phyloP scores from a whole-genome alignment of 2,888 invertebrate genomes.

The Chloroclysta siterata region DNA sequence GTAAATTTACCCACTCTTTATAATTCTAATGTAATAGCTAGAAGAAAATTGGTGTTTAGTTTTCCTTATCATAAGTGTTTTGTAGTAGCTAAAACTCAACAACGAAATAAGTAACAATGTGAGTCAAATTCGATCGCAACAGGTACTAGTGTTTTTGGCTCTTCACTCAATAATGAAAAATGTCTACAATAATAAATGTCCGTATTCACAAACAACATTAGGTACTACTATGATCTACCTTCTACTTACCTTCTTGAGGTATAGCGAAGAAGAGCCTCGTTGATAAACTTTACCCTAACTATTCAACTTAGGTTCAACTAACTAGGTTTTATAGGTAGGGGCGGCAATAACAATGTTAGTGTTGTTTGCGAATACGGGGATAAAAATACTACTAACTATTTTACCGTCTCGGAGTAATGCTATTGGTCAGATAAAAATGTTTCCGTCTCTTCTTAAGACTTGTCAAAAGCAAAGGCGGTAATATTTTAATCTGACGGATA shows the following conservation, averaged over 20 bases:
- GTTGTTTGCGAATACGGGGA: constrained; percentile 10
- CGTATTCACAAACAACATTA: constrained; percentile 22
- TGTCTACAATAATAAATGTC: constrained; percentile 14
- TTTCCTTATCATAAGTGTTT: constrained; percentile 18
- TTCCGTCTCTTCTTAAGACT: too few relatives aligned
- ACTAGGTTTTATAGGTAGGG: too few relatives aligned
- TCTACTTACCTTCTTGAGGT: too few relatives aligned
- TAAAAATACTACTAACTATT: constrained; percentile 12
- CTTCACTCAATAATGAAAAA: constrained; percentile 21
- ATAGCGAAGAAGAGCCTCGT: too few relatives aligned
- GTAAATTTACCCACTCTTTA: background rate
- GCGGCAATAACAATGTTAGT: background rate
- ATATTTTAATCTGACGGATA: too few relatives aligned
- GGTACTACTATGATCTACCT: too few relatives aligned
- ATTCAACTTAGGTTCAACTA: too few relatives aligned
- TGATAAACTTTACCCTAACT: too few relatives aligned
- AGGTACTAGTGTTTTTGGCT: constrained; percentile 23
- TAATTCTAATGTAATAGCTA: constrained; percentile 3
- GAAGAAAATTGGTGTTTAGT: constrained; percentile 25
- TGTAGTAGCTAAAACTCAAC: constrained; percentile 1
- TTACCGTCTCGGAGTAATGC: too few relatives aligned
- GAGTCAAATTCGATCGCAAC: constrained; percentile 23
- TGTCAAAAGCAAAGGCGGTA: too few relatives aligned
- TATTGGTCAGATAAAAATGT: too few relatives aligned
- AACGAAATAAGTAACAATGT: constrained; percentile 13